Evolutionary conservation across 2,888 invertebrate genomes (phyloP).

Genomic region (Ganaspis brasiliensis): DNA sequence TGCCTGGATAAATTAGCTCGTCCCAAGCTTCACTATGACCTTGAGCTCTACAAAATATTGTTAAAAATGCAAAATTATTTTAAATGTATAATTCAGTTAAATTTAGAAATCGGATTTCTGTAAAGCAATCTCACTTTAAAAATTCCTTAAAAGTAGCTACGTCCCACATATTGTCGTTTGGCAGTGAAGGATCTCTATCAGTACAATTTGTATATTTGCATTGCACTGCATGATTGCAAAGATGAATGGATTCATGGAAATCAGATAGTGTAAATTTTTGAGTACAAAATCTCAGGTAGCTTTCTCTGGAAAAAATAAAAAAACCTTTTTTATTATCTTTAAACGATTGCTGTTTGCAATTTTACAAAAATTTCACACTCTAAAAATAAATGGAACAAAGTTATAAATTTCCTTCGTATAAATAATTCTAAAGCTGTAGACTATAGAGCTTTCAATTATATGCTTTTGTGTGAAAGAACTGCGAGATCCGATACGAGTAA

Average conservation of each 20-base stretch:
- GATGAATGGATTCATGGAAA: conserved; percentile 95
- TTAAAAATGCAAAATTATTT: too few species aligned
- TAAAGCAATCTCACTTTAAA: conserved; percentile 72
- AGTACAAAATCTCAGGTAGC: conserved; percentile 95
- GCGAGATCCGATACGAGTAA: background rate
- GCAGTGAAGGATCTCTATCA: conserved; percentile 88
- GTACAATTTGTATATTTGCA: conserved; percentile 90
- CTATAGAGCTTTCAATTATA: too few species aligned
- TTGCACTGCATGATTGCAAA: conserved; percentile 97
- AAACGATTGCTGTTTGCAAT: too few species aligned
- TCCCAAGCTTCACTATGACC: conserved; percentile 92
- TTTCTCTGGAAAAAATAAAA: conserved; percentile 84
- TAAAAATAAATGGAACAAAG: background rate
- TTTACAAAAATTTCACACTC: too few species aligned
- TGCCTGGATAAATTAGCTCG: conserved; percentile 93
- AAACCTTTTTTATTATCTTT: background rate
- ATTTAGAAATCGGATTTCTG: too few species aligned
- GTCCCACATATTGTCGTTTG: conserved; percentile 98
- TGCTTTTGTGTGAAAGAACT: background rate
- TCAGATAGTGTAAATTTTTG: conserved; percentile 93
- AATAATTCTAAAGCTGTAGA: background rate
- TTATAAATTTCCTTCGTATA: background rate
- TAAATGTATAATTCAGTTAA: too few species aligned
- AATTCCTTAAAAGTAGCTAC: conserved; percentile 87
- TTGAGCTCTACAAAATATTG: conserved; percentile 83